These are phyloP conservation scores for Cassiopea xamachana DNA, from an alignment of 30 jellyfish, hydroid and myxozoan species.

Conservation along the genomic window DNA sequence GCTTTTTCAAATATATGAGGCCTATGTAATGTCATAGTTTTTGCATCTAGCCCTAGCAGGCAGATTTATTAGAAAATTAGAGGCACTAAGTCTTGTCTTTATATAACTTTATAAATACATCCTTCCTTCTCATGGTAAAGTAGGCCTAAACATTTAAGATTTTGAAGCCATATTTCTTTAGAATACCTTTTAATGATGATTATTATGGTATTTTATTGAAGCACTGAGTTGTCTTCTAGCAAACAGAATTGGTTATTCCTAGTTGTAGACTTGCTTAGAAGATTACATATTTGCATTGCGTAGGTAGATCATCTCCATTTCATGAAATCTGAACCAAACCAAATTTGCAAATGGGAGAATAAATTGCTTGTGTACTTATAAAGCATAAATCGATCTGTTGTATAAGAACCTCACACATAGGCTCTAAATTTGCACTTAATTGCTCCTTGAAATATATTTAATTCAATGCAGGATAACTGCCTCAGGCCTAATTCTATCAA, in stretches of 20 bases:
- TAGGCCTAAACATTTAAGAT: background rate
- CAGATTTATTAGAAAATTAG: background rate
- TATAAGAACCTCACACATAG: background rate
- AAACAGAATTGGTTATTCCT: background rate
- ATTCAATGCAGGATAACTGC: too few relatives aligned
- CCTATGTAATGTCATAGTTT: too few relatives aligned
- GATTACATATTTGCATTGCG: slow-evolving; percentile 3
- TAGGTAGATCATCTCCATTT: background rate
- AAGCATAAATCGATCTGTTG: background rate
- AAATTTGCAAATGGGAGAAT: background rate
- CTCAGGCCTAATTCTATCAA: too few relatives aligned
- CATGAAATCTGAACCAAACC: background rate
- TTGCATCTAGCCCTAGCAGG: background rate
- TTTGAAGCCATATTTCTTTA: background rate
- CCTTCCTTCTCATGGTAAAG: background rate
- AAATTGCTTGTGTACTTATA: background rate
- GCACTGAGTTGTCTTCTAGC: background rate
- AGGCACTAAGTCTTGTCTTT: too few relatives aligned
- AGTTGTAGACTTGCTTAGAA: background rate
- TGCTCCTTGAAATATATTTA: background rate
- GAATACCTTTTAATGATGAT: background rate
- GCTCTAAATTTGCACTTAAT: background rate
- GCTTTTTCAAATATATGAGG: too few relatives aligned
- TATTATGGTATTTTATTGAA: background rate
- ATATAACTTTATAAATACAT: too few relatives aligned